A percentile compares a stretch with the other conserved stretches of the same genome.
phyloP scores from a whole-genome alignment of 2,113 vertebrate species.

The Scartelaos histophorus region DNA sequence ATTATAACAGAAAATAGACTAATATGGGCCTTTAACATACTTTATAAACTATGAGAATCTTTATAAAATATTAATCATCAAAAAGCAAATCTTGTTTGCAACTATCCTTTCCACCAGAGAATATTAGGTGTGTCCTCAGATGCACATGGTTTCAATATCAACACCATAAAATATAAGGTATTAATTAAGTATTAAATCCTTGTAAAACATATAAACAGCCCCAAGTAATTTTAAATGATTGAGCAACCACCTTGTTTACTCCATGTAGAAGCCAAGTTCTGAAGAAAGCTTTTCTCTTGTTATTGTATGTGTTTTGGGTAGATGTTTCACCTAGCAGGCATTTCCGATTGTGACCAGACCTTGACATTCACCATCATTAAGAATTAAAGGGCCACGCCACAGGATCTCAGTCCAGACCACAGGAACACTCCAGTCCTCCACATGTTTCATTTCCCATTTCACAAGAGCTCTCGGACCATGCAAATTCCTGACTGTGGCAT shows the following conservation, averaged over 20 bases:
- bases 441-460: constrained; percentile 73
- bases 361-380: constrained; percentile 57
- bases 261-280: constrained; percentile 5
- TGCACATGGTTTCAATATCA: background rate
- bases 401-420: constrained; percentile 63
- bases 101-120: background rate
- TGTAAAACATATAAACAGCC: background rate
- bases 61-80: too few relatives aligned
- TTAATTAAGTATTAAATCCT: background rate
- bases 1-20: too few relatives aligned
- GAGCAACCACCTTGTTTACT: constrained; percentile 31
- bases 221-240: background rate
- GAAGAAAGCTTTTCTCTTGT: constrained; percentile 36
- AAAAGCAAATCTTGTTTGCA: too few relatives aligned
- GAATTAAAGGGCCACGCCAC: constrained; percentile 57
- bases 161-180: background rate
- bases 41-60: too few relatives aligned
- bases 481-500: constrained; percentile 57
- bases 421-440: constrained; percentile 63
- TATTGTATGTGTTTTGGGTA: constrained; percentile 42
- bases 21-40: background rate
- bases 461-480: constrained; percentile 56
- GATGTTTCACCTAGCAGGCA: constrained; percentile 67
- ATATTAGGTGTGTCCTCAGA: background rate
- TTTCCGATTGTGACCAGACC: constrained; percentile 71